Base-by-base conservation (phyloP, 2,888 invertebrate species). In the Trichacis sp. region DNA sequence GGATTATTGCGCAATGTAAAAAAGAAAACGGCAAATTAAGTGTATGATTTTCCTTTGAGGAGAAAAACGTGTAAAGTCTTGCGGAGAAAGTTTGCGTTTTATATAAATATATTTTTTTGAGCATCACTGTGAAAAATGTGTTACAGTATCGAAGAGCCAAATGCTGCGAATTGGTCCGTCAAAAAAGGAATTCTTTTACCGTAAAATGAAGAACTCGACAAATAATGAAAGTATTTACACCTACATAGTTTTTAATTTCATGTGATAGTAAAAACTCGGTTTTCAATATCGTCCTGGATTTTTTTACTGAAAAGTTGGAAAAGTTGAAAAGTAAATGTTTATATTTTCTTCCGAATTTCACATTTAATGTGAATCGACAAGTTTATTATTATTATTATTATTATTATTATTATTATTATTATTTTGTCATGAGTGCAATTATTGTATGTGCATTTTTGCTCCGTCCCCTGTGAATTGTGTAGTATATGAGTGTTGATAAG, bases 391-490 rank as follows among this genome's bases (percentile, higher is more conserved):
- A 5, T 24, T 24, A 24, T 5, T 24, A 24, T 24, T 24, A 24
- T 24, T 8, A 24, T 24, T 24, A 5, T 24, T 24, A 24, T 5
- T 24, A 24, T 24, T 24, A 24, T 24, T 8, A 24, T 40, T 40
- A 12, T 5, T 40, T 12, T n/a, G 55, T 42, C 24, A 49, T 45
- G 1, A 9, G 45, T 20, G 9, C 45, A 45, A 20, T 45, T 19
- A 15, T 18, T 19, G 46, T 46, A 29, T 29, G 46, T 12, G 46
- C 29, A 78, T 78, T 77, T 79, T 79, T 78, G 79, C 75, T 82
- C 81, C 82, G 83, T 83, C 82, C 83, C 75, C 76, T 73, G 73
- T 73, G 68, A 72, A 70, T 73, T 69, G 65, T 72, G 66, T 54
- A 57, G 60, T 46, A 61, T 58, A 69, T 70, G 50, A 65, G 69